phyloP scores from a whole-genome alignment of 2,113 vertebrate genomes.

The Equus quagga region DNA sequence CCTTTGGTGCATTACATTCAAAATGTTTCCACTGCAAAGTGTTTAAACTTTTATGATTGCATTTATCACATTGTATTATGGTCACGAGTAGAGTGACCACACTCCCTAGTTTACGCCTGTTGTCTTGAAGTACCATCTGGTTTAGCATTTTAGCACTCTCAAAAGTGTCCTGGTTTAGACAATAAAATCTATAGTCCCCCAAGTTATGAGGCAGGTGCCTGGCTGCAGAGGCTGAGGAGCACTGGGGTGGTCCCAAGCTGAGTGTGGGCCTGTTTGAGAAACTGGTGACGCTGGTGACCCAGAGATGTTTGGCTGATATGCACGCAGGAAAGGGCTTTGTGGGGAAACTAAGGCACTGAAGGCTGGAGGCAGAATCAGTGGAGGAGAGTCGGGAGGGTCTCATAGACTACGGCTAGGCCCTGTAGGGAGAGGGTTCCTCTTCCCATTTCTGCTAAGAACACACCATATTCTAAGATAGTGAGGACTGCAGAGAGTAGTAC shows the following conservation, averaged over 20 bases:
- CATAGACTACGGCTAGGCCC: neutral
- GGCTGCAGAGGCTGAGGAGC: neutral
- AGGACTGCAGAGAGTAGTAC: neutral
- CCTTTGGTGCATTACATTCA: neutral
- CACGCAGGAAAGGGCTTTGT: neutral
- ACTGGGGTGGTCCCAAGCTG: slow-evolving; percentile 58
- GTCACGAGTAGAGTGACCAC: neutral
- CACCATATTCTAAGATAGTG: neutral
- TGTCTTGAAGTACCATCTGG: slow-evolving; percentile 74
- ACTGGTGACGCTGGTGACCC: neutral
- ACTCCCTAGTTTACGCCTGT: slow-evolving; percentile 51
- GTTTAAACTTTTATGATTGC: slow-evolving; percentile 71
- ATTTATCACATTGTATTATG: slow-evolving; percentile 71
- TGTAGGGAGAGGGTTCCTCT: neutral
- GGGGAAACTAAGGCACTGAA: neutral
- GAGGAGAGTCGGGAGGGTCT: neutral
- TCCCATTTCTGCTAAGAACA: neutral
- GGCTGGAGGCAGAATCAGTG: neutral
- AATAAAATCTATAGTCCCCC: slow-evolving; percentile 57
- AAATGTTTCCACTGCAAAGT: slow-evolving; percentile 25
- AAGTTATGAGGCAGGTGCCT: slow-evolving; percentile 73
- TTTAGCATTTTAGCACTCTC: slow-evolving; percentile 72
- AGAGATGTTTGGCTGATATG: neutral
- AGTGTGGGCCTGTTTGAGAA: slow-evolving; percentile 23
- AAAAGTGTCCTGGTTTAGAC: slow-evolving; percentile 67